Evolutionary conservation across 2,113 vertebrate species (phyloP), one percentile per base, ranked within the genome.

Genomic region (Hydrochoerus hydrochaeris): DNA sequence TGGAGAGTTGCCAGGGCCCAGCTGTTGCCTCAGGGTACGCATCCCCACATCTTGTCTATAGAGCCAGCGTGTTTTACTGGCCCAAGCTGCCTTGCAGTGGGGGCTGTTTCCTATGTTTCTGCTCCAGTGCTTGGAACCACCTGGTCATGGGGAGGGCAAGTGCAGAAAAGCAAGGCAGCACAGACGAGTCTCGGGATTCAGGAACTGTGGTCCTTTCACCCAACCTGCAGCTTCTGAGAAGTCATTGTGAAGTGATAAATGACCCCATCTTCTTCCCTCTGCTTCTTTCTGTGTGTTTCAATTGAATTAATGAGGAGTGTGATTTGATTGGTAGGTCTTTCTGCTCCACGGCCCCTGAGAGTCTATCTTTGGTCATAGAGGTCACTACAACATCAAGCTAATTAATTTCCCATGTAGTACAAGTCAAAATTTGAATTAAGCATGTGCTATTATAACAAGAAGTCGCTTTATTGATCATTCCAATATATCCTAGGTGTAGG

Each of bases 251-350:
- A 28, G 5, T 85, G 57, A 32, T 80, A 54, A 30, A 41, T 78
- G 88, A 22, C 10, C 2, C 2, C 2, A 26, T 52, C 5, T 0
- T 0, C 49, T n/a, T 11, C 5, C 65, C 5, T n/a, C 85, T 77
- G 4, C 2, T 95, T 84, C 5, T 22, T 41, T 46, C 60, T 57
- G 30, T 35, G 7, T 54, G 60, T 62, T 95, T 49, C 26, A 30
- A 4, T 2, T 52, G 32, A 60, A 78, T 90, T 71, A 77, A 83
- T 80, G 62, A 88, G 88, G 82, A 75, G 0, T 73, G 3, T 93
- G 69, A 62, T 80, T 75, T 44, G 7, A 2, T 75, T 28, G n/a
- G 5, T 57, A 58, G 44, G 24, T 49, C 30, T 65, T 86, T 78
- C 54, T 71, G 32, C 32, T 57, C 19, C 1, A 1, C 14, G 35